These are phyloP conservation scores for Pheosia tremula DNA, from an alignment of 2,888 invertebrate genomes.

Conservation along the genomic window DNA sequence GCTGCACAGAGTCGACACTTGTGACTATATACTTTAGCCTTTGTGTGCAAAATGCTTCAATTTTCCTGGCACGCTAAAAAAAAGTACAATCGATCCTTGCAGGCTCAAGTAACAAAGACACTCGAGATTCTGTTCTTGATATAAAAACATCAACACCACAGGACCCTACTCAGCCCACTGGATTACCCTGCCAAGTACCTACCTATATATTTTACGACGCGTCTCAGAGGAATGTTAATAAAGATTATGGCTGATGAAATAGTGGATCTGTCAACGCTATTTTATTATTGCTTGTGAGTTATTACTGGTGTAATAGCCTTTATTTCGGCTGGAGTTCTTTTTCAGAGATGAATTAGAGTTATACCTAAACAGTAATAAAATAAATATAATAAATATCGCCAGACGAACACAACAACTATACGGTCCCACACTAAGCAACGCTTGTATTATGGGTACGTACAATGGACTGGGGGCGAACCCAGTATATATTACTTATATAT, in stretches of 20 bases:
- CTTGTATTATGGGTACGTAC: no score
- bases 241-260: slow-evolving; percentile 6
- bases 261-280: slow-evolving; percentile 3
- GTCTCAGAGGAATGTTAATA: slow-evolving; percentile 3
- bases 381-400: no score
- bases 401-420: no score
- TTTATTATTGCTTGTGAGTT: background rate
- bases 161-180: background rate
- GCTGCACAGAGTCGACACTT: no score
- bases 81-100: background rate
- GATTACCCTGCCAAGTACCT: slow-evolving; percentile 5
- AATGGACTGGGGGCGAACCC: no score
- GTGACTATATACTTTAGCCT: no score
- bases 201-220: slow-evolving; percentile 2
- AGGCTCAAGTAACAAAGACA: background rate
- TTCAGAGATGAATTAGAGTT: background rate
- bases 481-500: no score
- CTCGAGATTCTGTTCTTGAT: background rate
- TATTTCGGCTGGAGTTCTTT: background rate
- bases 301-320: background rate
- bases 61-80: background rate
- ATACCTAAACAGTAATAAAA: no score
- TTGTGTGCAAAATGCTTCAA: no score
- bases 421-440: no score
- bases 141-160: slow-evolving; percentile 3